Conservation (phyloP, 2,888 invertebrate genomes). For the Drosophila barbarae region DNA sequence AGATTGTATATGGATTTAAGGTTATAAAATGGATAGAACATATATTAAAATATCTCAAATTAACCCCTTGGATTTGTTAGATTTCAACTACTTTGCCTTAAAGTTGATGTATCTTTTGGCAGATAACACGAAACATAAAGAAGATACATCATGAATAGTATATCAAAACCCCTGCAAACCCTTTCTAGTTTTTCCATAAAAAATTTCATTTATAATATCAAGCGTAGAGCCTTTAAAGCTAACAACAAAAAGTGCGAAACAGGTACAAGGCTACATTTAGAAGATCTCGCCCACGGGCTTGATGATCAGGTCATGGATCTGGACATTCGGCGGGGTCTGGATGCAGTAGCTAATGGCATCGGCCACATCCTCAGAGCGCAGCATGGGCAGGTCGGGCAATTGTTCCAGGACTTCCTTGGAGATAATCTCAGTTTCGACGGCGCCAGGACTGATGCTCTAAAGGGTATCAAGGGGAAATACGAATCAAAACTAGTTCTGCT, state of each 20-base stretch:
- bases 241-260: background rate
- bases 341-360: constrained; percentile 72
- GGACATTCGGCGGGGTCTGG: constrained; percentile 71
- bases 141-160: no score
- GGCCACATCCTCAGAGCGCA: constrained; percentile 69
- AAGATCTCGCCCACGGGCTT: constrained; percentile 68
- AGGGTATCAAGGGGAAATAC: background rate
- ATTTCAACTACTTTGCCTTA: no score
- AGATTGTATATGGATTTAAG: background rate
- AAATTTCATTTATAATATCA: background rate
- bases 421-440: constrained; percentile 70
- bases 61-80: background rate
- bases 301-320: constrained; percentile 70
- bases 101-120: no score
- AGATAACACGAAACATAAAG: no score
- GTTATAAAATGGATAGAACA: background rate
- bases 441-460: constrained; percentile 76
- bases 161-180: background rate
- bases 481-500: background rate
- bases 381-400: constrained; percentile 2
- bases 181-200: background rate
- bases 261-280: constrained; percentile 17
- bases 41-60: background rate
- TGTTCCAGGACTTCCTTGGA: rapidly evolving
- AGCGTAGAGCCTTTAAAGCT: background rate